Evolutionary conservation across 2,888 invertebrate genomes (phyloP), one percentile per base, ranked within the genome.

Genomic region (Iphiclides podalirius): DNA sequence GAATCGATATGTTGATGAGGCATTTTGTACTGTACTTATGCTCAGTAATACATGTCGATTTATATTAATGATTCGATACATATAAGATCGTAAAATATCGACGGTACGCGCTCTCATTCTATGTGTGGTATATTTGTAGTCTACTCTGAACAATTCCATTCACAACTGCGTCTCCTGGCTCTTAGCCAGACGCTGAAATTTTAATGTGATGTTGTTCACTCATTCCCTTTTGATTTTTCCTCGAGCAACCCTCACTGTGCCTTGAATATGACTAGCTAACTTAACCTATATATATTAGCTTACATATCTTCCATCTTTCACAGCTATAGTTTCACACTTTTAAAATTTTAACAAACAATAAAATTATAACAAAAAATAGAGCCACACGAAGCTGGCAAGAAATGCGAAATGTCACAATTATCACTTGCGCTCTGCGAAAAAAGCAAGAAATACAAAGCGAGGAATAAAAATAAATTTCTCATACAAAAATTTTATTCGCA

Each of bases 1-100:
- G 47, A 37, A 36, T 36, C 35, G 36, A 28, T 34, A 23, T 23
- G 43, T 44, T 44, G 34, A 44, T 36, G 15, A 35, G 12, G 12
- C 7, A 33, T 33, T 33, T 12, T 33, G 3, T 20, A 20, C 6
- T n/a, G n/a, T n/a, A n/a, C 20, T 20, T 4, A 20, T 6, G 20
- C 20, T 20, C n/a, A 28, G 9, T 28, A n/a, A 9, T 4, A 9
- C 28, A 28, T 28, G 4, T 20, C n/a, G 2, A n/a, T 28, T 9
- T 28, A n/a, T 28, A 28, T 28, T 28, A 9, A 28, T 28, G 20
- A 20, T 4, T 3, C 26, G 9, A 26, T 26, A 26, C 9, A 26
- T 8, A 26, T 26, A 8, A 26, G 9, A 26, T 26, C 26, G 26
- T 26, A 26, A 26, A 26, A 8, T 26, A 8, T 26, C 26, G 1